Evolutionary conservation across 2,113 vertebrate genomes (phyloP), one percentile per base, ranked within the genome.

Genomic region (Charina bottae): DNA sequence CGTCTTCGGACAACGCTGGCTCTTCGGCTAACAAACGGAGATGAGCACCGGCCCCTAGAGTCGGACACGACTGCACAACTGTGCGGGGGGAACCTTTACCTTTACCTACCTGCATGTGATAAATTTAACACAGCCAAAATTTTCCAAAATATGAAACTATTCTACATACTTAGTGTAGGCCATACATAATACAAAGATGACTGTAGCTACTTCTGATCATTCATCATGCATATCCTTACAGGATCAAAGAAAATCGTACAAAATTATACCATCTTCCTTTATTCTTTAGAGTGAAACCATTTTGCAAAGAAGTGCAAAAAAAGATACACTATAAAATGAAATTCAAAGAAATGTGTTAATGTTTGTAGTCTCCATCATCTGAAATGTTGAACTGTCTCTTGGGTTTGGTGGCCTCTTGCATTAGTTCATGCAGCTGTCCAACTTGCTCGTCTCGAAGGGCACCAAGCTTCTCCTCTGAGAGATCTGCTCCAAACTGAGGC

Each of bases 371-470:
- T 0, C 46, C 58, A 37, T 98, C 97, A 87, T 98, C 98, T 72
- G 97, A 97, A 95, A 98, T 92, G 59, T 97, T 91, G 91, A 98
- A 98, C 95, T 98, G 98, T 91, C 93, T 95, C 92, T 95, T 98
- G 93, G 98, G 97, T 96, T 99, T 99, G 91, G 98, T 98, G 89
- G 98, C 95, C 87, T 99, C 99, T 0, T 97, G 96, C 99, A 99
- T 99, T 90, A 99, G 97, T 94, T 99, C 98, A 59, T 98, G 98
- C 93, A 99, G 97, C 91, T 99, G 99, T 84, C 98, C 98, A 4
- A 99, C 97, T 93, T 99, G 99, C 26, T 99, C 98, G 4, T 98
- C 97, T 92, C 98, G 98, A 90, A 99, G 98, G 85, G 97, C 95
- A 89, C 96, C 87, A 78, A 99, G 98, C 5, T 97, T 98, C 53